Conservation (phyloP, 2,113 vertebrate species). For the Festucalex cinctus region DNA sequence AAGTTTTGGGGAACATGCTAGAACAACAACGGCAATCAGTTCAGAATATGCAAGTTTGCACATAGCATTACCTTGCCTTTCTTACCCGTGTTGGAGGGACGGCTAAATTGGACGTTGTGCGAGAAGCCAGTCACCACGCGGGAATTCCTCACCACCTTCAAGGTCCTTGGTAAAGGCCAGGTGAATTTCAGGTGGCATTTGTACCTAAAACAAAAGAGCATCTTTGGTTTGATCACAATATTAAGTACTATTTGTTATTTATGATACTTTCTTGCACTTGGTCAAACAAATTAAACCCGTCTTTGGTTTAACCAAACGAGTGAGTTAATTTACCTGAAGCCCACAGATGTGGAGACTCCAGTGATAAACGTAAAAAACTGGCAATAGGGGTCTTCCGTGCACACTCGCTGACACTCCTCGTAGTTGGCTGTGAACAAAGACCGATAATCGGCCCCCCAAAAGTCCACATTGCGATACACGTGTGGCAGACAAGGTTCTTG, state of each 20-base stretch:
- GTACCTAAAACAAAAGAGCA: no score
- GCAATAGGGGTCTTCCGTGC: conserved; percentile 57
- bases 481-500: conserved; percentile 35
- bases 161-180: conserved; percentile 31
- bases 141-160: background rate
- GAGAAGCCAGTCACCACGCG: conserved; percentile 53
- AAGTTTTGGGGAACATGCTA: conserved; percentile 41
- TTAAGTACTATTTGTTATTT: no score
- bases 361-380: conserved; percentile 55
- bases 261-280: no score
- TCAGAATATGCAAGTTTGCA: background rate
- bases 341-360: fast-evolving
- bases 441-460: conserved; percentile 45
- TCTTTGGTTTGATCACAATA: no score
- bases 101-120: background rate
- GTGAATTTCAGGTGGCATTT: conserved; percentile 61
- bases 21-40: background rate
- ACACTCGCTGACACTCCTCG: conserved; percentile 57
- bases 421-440: conserved; percentile 34
- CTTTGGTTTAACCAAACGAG: no score
- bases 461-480: conserved; percentile 52
- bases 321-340: conserved; percentile 24
- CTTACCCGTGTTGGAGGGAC: conserved; percentile 10
- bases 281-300: no score
- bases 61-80: no score